A percentile compares a stretch with the other conserved stretches of the same genome.
These are phyloP conservation scores for Typhlichthys eigenmanni DNA, from an alignment of 2,797 vertebrate genomes.

Conservation along the genomic window DNA sequence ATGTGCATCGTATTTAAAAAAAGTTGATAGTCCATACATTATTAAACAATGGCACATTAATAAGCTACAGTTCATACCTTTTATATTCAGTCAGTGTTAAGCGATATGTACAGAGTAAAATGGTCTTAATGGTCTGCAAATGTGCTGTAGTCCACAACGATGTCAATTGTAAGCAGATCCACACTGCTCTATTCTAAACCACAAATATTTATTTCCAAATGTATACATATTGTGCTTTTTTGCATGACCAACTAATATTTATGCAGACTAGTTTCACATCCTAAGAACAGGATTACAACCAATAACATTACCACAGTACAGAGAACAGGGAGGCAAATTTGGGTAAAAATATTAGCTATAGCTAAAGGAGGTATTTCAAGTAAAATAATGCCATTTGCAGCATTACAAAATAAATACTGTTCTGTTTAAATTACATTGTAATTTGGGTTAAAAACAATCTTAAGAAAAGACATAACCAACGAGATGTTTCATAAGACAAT, in stretches of 20 bases:
- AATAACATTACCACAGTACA: conserved; percentile 60
- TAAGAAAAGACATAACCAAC: conserved; percentile 56
- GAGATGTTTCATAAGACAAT: conserved; percentile 69
- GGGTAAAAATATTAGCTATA: conserved; percentile 35
- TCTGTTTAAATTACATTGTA: conserved; percentile 49
- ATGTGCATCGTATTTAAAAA: conserved; percentile 51
- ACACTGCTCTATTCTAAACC: conserved; percentile 63
- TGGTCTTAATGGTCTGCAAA: conserved; percentile 47
- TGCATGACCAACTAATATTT: conserved; percentile 18
- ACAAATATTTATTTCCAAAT: conserved; percentile 56
- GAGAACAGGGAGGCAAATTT: conserved; percentile 41
- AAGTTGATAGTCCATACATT: conserved; percentile 35
- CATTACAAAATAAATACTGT: conserved; percentile 71
- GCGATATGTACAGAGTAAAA: conserved; percentile 48
- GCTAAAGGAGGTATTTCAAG: conserved; percentile 62
- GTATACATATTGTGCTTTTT: conserved; percentile 68
- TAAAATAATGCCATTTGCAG: conserved; percentile 57
- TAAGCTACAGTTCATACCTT: conserved; percentile 25
- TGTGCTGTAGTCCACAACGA: conserved; percentile 61
- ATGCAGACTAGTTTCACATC: conserved; percentile 54
- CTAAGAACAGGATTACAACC: conserved; percentile 54
- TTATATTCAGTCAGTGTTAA: conserved; percentile 49
- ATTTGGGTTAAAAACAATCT: conserved; percentile 46
- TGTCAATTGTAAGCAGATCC: conserved; percentile 36
- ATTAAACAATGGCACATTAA: conserved; percentile 55